phyloP scores from a whole-genome alignment of 2,888 invertebrate genomes.

The Danaus chrysippus region DNA sequence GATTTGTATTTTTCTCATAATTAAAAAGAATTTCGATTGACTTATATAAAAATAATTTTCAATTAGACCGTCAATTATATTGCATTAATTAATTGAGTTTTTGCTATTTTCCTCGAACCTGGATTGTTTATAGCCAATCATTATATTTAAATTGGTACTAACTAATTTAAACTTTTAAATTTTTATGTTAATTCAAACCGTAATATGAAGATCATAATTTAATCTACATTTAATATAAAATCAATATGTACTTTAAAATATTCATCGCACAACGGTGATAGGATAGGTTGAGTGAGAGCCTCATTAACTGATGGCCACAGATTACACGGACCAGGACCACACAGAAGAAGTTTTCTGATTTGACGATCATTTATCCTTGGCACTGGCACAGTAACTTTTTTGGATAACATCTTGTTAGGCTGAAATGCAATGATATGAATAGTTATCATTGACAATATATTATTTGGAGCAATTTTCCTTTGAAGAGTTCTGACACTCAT shows the following conservation, averaged over 20 bases:
- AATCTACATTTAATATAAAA: background rate
- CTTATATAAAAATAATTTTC: slow-evolving; percentile 28
- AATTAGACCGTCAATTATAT: slow-evolving; percentile 19
- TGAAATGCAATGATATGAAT: background rate
- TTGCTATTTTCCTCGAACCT: too few relatives aligned
- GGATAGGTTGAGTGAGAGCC: slow-evolving; percentile 51
- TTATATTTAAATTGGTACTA: too few relatives aligned
- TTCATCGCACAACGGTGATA: slow-evolving; percentile 61
- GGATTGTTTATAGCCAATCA: too few relatives aligned
- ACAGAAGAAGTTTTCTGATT: slow-evolving; percentile 51
- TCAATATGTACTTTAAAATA: slow-evolving; percentile 50
- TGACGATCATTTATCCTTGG: slow-evolving; percentile 56
- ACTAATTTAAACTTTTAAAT: too few relatives aligned
- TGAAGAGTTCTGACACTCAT: slow-evolving; percentile 67
- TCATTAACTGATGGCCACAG: slow-evolving; percentile 61
- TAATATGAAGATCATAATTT: too few relatives aligned
- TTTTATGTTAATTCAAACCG: too few relatives aligned
- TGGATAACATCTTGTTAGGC: slow-evolving; percentile 22
- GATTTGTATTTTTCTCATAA: slow-evolving; percentile 19
- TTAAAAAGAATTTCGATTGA: slow-evolving; percentile 29
- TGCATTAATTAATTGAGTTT: too few relatives aligned
- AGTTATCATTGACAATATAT: too few relatives aligned
- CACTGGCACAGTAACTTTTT: slow-evolving; percentile 46
- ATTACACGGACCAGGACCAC: slow-evolving; percentile 66
- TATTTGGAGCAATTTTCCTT: slow-evolving; percentile 46